These are phyloP conservation scores for Lampropteryx suffumata DNA, from an alignment of 2,888 invertebrate species.

Conservation along the genomic window DNA sequence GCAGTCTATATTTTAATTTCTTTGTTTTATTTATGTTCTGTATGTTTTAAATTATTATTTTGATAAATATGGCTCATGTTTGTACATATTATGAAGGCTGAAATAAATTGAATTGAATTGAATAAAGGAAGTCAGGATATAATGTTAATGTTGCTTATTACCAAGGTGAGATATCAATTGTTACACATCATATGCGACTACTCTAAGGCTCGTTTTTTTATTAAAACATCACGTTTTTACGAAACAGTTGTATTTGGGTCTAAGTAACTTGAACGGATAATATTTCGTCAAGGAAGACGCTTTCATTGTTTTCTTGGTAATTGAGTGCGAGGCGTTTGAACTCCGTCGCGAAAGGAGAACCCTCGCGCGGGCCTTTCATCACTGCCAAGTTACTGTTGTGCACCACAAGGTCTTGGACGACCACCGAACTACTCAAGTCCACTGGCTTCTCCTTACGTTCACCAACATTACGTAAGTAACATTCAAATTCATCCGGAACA, in stretches of 20 bases:
- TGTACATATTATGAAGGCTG: too few relatives aligned
- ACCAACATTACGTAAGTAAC: conserved; percentile 9
- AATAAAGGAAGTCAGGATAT: too few relatives aligned
- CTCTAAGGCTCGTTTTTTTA: too few relatives aligned
- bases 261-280: neutral
- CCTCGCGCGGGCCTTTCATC: neutral
- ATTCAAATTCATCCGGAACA: conserved; percentile 4
- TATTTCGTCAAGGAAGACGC: conserved; percentile 3
- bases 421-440: neutral
- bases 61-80: too few relatives aligned
- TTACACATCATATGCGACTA: too few relatives aligned
- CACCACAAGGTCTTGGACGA: conserved; percentile 6
- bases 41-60: too few relatives aligned
- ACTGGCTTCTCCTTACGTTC: neutral
- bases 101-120: too few relatives aligned
- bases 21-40: too few relatives aligned
- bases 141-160: too few relatives aligned
- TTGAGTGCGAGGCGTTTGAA: neutral
- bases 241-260: neutral
- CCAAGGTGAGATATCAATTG: too few relatives aligned
- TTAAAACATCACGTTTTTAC: too few relatives aligned
- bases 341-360: neutral
- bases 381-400: conserved; percentile 9
- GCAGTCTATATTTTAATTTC: too few relatives aligned
- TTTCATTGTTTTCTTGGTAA: neutral